Conservation (phyloP, 2,113 vertebrate genomes). For the Amazona guildingii region DNA sequence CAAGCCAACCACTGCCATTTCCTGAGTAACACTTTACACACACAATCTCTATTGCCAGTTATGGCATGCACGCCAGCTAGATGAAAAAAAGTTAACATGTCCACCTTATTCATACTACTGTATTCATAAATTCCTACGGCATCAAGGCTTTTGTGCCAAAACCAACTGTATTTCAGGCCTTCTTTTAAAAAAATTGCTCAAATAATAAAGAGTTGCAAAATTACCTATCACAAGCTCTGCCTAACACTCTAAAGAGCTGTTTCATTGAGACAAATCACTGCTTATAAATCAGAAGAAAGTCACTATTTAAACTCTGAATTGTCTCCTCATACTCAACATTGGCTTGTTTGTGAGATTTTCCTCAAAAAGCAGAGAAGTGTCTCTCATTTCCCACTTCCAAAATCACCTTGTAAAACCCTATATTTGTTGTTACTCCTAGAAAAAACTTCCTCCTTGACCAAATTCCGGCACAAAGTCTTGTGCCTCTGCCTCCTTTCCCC, state of each 20-base stretch:
- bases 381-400: neutral
- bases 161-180: neutral
- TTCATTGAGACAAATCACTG: neutral
- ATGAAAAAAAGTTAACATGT: neutral
- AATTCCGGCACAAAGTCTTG: neutral
- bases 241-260: neutral
- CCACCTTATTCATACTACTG: neutral
- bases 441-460: neutral
- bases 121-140: neutral
- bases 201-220: neutral
- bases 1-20: conserved; percentile 20
- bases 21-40: neutral
- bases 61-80: neutral
- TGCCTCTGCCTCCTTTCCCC: neutral
- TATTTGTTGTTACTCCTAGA: neutral
- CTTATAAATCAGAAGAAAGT: neutral
- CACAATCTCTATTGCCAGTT: neutral
- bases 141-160: neutral
- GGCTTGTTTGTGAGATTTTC: neutral
- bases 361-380: neutral
- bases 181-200: neutral
- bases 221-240: neutral
- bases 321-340: fast-evolving
- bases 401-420: neutral
- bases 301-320: neutral